Evolutionary conservation across 2,888 invertebrate genomes (phyloP).

Genomic region (Ctena decussata): DNA sequence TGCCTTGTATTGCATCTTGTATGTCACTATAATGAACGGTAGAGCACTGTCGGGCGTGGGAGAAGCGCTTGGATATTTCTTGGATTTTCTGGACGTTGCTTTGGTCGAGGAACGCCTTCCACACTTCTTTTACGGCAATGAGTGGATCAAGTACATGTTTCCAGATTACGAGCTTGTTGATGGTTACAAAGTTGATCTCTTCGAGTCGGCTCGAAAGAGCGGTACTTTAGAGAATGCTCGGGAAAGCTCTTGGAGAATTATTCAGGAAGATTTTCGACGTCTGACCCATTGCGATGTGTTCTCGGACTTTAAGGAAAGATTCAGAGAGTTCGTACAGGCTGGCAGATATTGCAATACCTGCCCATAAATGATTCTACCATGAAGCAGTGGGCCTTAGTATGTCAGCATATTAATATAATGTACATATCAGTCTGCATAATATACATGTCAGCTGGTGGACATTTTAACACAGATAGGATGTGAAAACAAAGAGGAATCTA

Average conservation of each 20-base stretch:
- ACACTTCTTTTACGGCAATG: slow-evolving; percentile 40
- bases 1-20: slow-evolving; percentile 47
- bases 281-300: not conserved
- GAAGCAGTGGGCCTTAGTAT: no score
- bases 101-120: slow-evolving; percentile 42
- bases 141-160: slow-evolving; percentile 4
- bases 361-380: no score
- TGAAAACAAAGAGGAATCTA: no score
- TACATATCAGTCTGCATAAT: no score
- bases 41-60: slow-evolving; percentile 27
- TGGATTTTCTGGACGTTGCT: slow-evolving; percentile 31
- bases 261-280: not conserved
- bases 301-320: not conserved
- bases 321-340: not conserved
- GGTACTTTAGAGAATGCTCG: not conserved
- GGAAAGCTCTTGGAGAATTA: not conserved
- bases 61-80: slow-evolving; percentile 50
- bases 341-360: not conserved
- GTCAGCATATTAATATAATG: no score
- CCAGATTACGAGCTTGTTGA: slow-evolving; percentile 1
- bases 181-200: not conserved
- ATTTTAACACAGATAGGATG: no score
- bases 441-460: no score
- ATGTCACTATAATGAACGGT: slow-evolving; percentile 1
- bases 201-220: not conserved